Conservation (phyloP, 2,888 invertebrate genomes). For the Plutella xylostella region DNA sequence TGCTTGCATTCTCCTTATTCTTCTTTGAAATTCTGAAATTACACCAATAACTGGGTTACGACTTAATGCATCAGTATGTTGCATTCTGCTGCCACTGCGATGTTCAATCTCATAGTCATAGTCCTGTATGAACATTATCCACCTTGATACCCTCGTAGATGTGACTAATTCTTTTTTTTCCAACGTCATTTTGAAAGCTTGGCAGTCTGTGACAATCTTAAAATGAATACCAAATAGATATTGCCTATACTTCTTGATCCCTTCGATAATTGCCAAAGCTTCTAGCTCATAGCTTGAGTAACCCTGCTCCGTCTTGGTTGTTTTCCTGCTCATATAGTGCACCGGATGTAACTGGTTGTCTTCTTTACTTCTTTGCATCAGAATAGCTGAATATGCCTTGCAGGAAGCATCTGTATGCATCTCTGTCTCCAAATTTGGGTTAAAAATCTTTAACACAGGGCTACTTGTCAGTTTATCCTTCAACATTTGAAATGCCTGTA, state of each 20-base stretch:
- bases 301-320: neutral
- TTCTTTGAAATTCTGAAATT: neutral
- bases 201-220: neutral
- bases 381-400: neutral
- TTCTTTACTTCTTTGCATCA: neutral
- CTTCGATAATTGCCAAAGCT: neutral
- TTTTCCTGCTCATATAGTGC: constrained; percentile 1
- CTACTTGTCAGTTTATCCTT: neutral
- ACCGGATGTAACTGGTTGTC: neutral
- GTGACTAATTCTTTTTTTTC: neutral
- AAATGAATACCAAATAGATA: neutral
- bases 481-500: neutral
- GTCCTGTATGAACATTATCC: neutral
- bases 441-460: neutral
- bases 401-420: neutral
- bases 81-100: neutral
- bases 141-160: neutral
- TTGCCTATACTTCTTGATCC: neutral
- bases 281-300: constrained; percentile 4
- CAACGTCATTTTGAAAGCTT: constrained; percentile 1
- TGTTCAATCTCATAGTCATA: constrained; percentile 1
- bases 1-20: neutral
- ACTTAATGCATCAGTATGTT: neutral
- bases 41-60: neutral
- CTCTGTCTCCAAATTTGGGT: neutral